Base-by-base conservation (phyloP, 1,140 invertebrate species). In the Lanistes nyassanus region DNA sequence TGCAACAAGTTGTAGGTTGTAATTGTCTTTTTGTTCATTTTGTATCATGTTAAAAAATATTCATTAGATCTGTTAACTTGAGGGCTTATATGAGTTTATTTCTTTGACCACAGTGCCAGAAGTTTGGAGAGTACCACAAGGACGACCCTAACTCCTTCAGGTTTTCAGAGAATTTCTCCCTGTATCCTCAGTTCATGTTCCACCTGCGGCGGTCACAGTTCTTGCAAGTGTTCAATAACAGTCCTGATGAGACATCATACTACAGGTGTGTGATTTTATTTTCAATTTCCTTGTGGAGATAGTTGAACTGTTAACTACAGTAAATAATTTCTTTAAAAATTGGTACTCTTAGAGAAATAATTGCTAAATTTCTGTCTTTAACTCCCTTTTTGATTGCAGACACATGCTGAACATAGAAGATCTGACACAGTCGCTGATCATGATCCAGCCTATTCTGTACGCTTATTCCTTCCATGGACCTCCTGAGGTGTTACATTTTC, bases 181-280 rank as follows among this genome's bases (percentile, higher is more conserved):
- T 99, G 23, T 99, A 99, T 91, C 98, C 98, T 39, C 98, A 99
- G 88, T 99, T 99, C 89, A 99, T 99, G 97, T 99, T 99, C 89
- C 98, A 99, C 89, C 90, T 99, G 80, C 91, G 98, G 76, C 92
- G 98, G 79, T 99, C 98, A 58, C 98, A 99, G 90, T 99, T 99
- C 90, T 92, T 99, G 78, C 98, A 99, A 92, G 98, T 99, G n/a
- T 99, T 99, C 90, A 99, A 99, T 90, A 99, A 99, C 91, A 99
- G 97, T 68, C 98, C 98, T 0, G 98, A 99, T 91, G 98, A 99
- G 92, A 99, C 98, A 37, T 97, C 97, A 74, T 99, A 98, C 90
- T 99, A 99, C 88, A 94, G 96, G 94, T 95, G 19, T 3, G 23
- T 62, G 62, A 51, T 60, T 60, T 53, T 34, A 13, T 39, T 74